These are phyloP conservation scores for Araneus ventricosus DNA, from an alignment of 1,140 invertebrate genomes.

Conservation along the genomic window DNA sequence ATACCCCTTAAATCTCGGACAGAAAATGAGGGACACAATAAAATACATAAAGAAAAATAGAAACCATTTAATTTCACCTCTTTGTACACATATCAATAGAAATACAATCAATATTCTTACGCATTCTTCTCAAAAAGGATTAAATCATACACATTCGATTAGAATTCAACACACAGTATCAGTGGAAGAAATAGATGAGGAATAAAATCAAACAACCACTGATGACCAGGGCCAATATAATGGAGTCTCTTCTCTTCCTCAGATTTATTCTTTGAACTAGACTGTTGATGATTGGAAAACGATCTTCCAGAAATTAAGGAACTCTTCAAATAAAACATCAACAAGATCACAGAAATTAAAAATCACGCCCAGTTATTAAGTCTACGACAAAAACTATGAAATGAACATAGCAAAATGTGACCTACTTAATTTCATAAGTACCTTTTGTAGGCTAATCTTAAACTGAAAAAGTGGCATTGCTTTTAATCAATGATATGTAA, in stretches of 20 bases:
- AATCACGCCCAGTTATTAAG: too few relatives aligned
- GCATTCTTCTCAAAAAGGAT: neutral
- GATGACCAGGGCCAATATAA: conserved; percentile 92
- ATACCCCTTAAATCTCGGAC: too few relatives aligned
- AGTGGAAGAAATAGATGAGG: conserved; percentile 91
- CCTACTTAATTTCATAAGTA: too few relatives aligned
- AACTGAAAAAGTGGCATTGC: too few relatives aligned
- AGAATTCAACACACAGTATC: conserved; percentile 38
- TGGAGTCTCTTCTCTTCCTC: conserved; percentile 93
- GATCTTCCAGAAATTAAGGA: conserved; percentile 82
- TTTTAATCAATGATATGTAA: too few relatives aligned
- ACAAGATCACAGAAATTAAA: too few relatives aligned
- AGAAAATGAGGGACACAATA: too few relatives aligned
- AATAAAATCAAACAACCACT: conserved; percentile 93
- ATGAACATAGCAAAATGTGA: too few relatives aligned
- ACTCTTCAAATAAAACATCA: conserved; percentile 83
- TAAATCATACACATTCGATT: neutral
- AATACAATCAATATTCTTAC: conserved; percentile 1
- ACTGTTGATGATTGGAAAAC: conserved; percentile 93
- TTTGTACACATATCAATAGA: conserved; percentile 11
- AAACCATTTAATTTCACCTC: conserved; percentile 18
- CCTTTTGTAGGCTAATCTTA: too few relatives aligned
- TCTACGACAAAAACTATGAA: too few relatives aligned
- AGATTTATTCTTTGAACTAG: conserved; percentile 95
- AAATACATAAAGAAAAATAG: conserved; percentile 34